Evolutionary conservation across 2,797 vertebrate species (phyloP).

Genomic region (Amphiprion clarkii): DNA sequence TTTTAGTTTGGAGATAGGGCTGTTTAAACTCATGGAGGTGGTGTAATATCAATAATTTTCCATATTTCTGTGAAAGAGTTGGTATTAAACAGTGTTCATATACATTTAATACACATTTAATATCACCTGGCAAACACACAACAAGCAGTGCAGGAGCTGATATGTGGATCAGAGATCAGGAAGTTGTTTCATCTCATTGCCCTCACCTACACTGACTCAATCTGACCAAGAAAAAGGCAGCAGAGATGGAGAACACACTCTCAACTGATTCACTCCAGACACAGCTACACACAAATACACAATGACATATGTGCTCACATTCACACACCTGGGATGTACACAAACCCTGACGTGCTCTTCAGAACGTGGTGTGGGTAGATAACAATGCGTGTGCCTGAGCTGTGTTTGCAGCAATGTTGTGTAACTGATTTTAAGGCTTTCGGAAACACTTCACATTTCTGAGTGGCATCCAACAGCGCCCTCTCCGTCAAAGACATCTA

Average conservation of each 20-base stretch:
- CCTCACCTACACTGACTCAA: slow-evolving; percentile 9
- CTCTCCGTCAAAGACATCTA: slow-evolving; percentile 8
- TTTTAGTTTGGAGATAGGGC: no score
- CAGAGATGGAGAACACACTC: not conserved
- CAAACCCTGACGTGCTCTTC: not conserved
- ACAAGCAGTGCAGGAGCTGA: slow-evolving; percentile 1
- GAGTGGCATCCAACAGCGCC: slow-evolving; percentile 13
- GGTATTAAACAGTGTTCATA: no score
- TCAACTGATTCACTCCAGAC: slow-evolving; percentile 10
- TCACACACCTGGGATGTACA: slow-evolving; percentile 16
- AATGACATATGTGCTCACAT: slow-evolving; percentile 6
- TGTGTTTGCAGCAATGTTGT: not conserved
- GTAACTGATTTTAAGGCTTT: slow-evolving; percentile 31
- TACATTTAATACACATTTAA: no score
- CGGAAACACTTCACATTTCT: slow-evolving; percentile 34
- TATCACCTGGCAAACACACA: no score
- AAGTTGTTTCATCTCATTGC: not conserved
- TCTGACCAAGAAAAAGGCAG: slow-evolving; percentile 36
- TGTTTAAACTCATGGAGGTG: no score
- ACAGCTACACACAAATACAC: not conserved
- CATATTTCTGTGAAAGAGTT: no score
- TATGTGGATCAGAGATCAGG: slow-evolving; percentile 8
- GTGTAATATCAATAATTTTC: no score
- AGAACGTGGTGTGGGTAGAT: slow-evolving; percentile 1
- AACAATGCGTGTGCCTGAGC: not conserved